Percentiles rank a stretch among this genome's conserved stretches.
Evolutionary conservation across 92 coral and sea anemone species (phyloP).

Genomic region (Phenganax stokvisi): DNA sequence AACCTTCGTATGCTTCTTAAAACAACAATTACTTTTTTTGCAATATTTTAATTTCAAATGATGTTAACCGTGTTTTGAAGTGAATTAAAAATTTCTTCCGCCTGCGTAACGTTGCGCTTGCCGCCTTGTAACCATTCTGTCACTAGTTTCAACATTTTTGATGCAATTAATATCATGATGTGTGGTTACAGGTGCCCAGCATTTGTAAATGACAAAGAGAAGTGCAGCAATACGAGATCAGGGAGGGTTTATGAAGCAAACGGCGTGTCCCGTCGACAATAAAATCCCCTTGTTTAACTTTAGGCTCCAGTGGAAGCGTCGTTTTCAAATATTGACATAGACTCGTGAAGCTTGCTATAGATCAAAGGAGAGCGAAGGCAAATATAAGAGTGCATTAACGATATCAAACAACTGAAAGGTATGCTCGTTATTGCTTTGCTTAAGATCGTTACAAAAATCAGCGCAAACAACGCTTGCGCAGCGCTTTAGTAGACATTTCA

Average conservation of each 20-base stretch:
- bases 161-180: not conserved
- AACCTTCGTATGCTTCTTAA: too few species aligned
- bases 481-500: not conserved
- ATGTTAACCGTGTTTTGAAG: too few species aligned
- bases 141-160: constrained; percentile 2
- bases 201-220: not conserved
- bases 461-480: constrained; percentile 19
- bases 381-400: constrained; percentile 37
- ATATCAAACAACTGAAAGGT: constrained; percentile 41
- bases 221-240: constrained; percentile 12
- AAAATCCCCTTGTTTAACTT: constrained; percentile 43
- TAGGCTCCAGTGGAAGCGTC: constrained; percentile 41
- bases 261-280: constrained; percentile 44
- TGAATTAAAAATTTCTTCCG: too few species aligned
- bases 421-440: constrained; percentile 40
- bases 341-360: constrained; percentile 26
- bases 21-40: too few species aligned
- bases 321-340: constrained; percentile 39
- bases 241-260: constrained; percentile 12
- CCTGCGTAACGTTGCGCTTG: too few species aligned
- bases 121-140: not conserved
- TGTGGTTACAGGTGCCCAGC: not conserved
- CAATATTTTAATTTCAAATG: too few species aligned
- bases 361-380: constrained; percentile 43
- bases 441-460: constrained; percentile 33